Base-by-base conservation (phyloP, 2,797 vertebrate genomes). In the Lagorchestes hirsutus region DNA sequence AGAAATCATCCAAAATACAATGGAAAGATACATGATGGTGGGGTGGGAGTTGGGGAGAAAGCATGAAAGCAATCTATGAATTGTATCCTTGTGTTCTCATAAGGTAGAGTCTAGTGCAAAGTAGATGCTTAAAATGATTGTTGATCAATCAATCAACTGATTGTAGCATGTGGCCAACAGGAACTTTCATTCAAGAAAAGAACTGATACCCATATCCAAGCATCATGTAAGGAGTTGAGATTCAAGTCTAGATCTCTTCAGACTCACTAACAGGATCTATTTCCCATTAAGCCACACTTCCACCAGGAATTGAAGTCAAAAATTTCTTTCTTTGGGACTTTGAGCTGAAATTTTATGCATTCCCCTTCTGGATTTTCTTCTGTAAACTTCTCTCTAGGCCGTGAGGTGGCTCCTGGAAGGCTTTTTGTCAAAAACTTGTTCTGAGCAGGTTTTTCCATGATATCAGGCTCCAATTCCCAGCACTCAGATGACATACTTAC, bases 371-470 rank as follows among this genome's bases (percentile, higher is more conserved):
- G 13, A 2, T 55, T 27, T 28, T 57, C 31, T 67, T 90, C 52
- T 94, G 31, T 92, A 93, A 96, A 55, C 50, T 95, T 97, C 95
- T 54, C 93, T 97, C 55, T 90, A 94, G 93, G 91, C 95, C 92
- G 97, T 92, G 27, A 55, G 90, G 97, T 94, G 74, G 94, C 58
- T 97, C 50, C 92, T 92, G 96, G 52, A 96, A 96, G 90, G 95
- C 93, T 97, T 93, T 96, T 98, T 97, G 97, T 97, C 91, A 97
- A 93, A 98, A 98, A 98, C 92, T 96, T 98, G 90, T 92, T 97
- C 54, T 96, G n/a, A 0, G 27, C 94, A 74, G 93, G 96, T 96
- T 98, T 98, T 98, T 98, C 98, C 97, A 94, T 96, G 97, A 94
- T 95, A 97, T 52, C 97, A 97, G 98, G 97, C 98, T 98, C 96